Evolutionary conservation across 2,888 invertebrate genomes (phyloP), one percentile per base, ranked within the genome.

Genomic region (Andrena chrysosceles): DNA sequence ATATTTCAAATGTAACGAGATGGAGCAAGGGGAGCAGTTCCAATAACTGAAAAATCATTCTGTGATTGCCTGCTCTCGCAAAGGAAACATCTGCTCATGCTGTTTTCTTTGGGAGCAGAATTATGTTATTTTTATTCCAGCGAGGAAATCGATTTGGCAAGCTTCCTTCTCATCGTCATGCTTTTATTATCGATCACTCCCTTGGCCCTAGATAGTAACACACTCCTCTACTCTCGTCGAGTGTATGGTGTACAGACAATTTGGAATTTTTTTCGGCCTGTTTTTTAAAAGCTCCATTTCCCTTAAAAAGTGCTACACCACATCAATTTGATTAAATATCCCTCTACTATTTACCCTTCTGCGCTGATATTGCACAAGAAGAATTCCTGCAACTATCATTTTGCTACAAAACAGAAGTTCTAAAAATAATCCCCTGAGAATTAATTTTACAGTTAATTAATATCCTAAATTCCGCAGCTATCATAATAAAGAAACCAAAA

Each of bases 91-190:
- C 31, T 63, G 64, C 29, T 48, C n/a, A 0, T 52, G n/a, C 20
- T 29, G 33, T 42, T 60, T 23, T 20, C 42, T 49, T 73, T 68
- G 59, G 35, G 23, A 5, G 8, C 31, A 52, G 54, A 77, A 67
- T 77, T 69, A 81, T 62, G 77, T 52, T 70, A 52, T 64, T 70
- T 54, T 31, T 78, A 74, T 82, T 67, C 67, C 63, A 3, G 20
- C 62, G 10, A 10, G 62, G 66, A 52, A 78, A 82, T 82, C 82
- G 77, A 75, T 74, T 83, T 83, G 82, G 82, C 83, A 77, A 48
- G 23, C 29, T 79, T 79, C 64, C 70, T 68, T 31, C 42, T 76
- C 54, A 69, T 78, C 52, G 69, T 63, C 26, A 10, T 82, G 48
- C 60, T 62, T 81, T 63, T 76, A 56, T 84, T 73, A 77, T 83